Percentiles rank a stretch among this genome's conserved stretches.
phyloP scores from a whole-genome alignment of 2,888 invertebrate species.

The Campoplex capitator region DNA sequence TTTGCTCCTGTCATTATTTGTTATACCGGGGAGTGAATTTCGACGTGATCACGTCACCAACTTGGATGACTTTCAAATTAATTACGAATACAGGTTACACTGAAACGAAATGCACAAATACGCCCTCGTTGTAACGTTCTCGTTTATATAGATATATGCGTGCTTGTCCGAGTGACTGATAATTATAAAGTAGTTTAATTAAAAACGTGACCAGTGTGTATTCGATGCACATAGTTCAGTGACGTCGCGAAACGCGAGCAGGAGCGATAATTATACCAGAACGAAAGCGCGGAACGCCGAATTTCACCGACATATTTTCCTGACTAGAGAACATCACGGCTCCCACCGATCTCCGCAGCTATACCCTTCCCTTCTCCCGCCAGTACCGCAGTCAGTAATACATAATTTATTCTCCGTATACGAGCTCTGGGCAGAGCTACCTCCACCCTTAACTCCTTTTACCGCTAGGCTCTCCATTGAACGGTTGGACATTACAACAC shows the following conservation, averaged over 20 bases:
- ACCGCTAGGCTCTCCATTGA: slow-evolving; percentile 8
- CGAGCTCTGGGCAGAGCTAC: not conserved
- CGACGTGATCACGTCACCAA: slow-evolving; percentile 31
- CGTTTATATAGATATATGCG: slow-evolving; percentile 10
- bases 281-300: slow-evolving; percentile 52
- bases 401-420: slow-evolving; percentile 66
- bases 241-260: slow-evolving; percentile 54
- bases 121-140: not conserved
- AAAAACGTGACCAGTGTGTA: slow-evolving; percentile 63
- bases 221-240: slow-evolving; percentile 36
- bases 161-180: slow-evolving; percentile 29
- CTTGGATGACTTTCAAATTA: slow-evolving; percentile 53
- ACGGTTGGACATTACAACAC: slow-evolving; percentile 34
- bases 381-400: slow-evolving; percentile 48
- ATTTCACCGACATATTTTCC: slow-evolving; percentile 62
- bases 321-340: slow-evolving; percentile 9
- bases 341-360: slow-evolving; percentile 19
- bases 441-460: not conserved
- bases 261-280: slow-evolving; percentile 63
- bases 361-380: not conserved
- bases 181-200: slow-evolving; percentile 69
- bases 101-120: slow-evolving; percentile 11
- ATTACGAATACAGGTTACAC: slow-evolving; percentile 39
- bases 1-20: slow-evolving; percentile 27
- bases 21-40: slow-evolving; percentile 20